Evolutionary conservation across 2,113 vertebrate species (phyloP).

Genomic region (Muntiacus muntjak): DNA sequence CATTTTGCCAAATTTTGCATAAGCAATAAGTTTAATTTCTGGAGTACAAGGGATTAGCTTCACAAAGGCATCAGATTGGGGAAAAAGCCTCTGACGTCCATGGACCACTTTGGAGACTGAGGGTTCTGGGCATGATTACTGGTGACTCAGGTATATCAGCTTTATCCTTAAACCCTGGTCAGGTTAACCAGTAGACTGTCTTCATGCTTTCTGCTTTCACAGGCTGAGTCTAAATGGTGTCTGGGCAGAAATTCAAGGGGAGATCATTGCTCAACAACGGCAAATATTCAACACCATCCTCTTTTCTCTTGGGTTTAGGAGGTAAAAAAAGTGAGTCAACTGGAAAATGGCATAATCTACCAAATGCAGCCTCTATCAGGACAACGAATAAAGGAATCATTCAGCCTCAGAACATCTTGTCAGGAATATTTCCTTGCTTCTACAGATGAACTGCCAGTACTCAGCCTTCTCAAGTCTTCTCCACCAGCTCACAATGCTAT

Average conservation of each 20-base stretch:
- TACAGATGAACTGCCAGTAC: not conserved
- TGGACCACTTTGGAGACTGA: not conserved
- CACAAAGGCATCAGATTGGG: not conserved
- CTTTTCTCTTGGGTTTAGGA: conserved; percentile 39
- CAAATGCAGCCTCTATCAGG: not conserved
- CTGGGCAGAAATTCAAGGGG: not conserved
- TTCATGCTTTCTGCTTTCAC: not conserved
- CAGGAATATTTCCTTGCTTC: not conserved
- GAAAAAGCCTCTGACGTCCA: not conserved
- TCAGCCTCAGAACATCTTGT: not conserved
- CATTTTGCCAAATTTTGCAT: conserved; percentile 38
- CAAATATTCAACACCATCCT: conserved; percentile 28
- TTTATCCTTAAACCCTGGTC: not conserved
- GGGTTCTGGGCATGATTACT: not conserved
- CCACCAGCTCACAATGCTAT: not conserved
- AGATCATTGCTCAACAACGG: not conserved
- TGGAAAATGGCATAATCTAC: conserved; percentile 8
- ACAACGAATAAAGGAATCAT: not conserved
- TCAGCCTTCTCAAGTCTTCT: not conserved
- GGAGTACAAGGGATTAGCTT: not conserved
- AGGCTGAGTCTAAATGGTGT: not conserved
- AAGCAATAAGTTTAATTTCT: not conserved
- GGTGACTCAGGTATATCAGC: not conserved
- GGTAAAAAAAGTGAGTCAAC: not conserved
- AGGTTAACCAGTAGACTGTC: not conserved